Conservation (phyloP, 2,888 invertebrate genomes). For the Drosophila borborema region DNA sequence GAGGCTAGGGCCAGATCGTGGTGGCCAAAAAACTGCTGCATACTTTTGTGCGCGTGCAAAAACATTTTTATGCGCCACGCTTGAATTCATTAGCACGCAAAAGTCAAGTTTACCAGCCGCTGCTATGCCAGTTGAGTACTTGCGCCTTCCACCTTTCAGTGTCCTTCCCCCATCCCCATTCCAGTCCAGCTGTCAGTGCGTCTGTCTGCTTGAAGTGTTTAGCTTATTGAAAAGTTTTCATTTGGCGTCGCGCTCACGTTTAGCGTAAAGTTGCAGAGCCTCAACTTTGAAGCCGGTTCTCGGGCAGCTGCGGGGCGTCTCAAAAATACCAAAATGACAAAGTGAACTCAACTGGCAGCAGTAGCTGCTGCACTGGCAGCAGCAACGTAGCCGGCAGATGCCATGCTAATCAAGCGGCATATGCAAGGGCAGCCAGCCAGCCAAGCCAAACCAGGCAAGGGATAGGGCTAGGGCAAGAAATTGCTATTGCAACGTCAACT, state of each 20-base stretch:
- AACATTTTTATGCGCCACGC: slow-evolving; percentile 74
- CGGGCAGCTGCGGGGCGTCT: neutral
- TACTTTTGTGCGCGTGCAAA: slow-evolving; percentile 62
- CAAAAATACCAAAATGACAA: slow-evolving; percentile 61
- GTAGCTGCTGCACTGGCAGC: slow-evolving; percentile 9
- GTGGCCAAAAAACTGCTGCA: slow-evolving; percentile 48
- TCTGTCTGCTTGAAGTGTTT: slow-evolving; percentile 70
- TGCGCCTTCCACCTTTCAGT: slow-evolving; percentile 14
- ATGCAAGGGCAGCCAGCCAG: slow-evolving; percentile 24
- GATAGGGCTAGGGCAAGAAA: neutral
- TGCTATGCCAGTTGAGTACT: slow-evolving; percentile 13
- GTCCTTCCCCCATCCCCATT: too few species aligned
- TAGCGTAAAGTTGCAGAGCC: slow-evolving; percentile 59
- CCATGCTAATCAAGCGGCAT: slow-evolving; percentile 66
- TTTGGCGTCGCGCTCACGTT: slow-evolving; percentile 65
- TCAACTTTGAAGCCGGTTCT: slow-evolving; percentile 26
- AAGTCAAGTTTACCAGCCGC: slow-evolving; percentile 42
- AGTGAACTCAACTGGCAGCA: slow-evolving; percentile 60
- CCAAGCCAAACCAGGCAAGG: neutral
- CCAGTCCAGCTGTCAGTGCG: slow-evolving; percentile 47
- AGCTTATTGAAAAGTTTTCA: slow-evolving; percentile 79
- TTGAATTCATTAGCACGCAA: slow-evolving; percentile 76
- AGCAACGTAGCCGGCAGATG: slow-evolving; percentile 25
- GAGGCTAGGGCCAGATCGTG: too few species aligned
- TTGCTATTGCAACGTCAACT: slow-evolving; percentile 19